phyloP scores from a whole-genome alignment of 1,140 invertebrate species.

The Drosophila eugracilis region DNA sequence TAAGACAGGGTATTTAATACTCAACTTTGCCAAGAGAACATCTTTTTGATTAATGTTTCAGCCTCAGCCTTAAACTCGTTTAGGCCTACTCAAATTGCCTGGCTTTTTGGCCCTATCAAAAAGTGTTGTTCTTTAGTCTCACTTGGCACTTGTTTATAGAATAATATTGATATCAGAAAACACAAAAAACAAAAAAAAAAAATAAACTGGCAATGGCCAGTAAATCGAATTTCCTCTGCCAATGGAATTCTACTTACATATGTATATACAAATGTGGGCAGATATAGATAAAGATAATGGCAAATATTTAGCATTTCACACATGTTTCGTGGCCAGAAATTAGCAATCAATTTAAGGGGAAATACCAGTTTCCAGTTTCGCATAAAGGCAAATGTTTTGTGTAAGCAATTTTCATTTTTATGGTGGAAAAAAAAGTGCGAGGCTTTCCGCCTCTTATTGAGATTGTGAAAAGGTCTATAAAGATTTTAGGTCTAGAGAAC shows the following conservation, averaged over 20 bases:
- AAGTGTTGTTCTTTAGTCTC: neutral
- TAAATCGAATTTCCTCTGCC: slow-evolving; percentile 17
- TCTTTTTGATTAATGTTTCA: slow-evolving; percentile 11
- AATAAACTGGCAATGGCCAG: slow-evolving; percentile 15
- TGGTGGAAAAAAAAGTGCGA: neutral
- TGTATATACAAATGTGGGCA: neutral
- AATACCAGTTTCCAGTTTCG: neutral
- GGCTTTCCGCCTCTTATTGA: neutral
- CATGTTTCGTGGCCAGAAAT: slow-evolving; percentile 2
- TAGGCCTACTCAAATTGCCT: slow-evolving; percentile 47
- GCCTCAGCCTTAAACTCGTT: slow-evolving; percentile 40
- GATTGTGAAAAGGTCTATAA: no score
- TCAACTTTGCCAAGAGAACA: neutral
- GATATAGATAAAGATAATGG: neutral
- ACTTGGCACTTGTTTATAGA: slow-evolving; percentile 2
- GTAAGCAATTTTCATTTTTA: neutral
- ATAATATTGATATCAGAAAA: neutral
- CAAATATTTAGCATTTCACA: slow-evolving; percentile 18
- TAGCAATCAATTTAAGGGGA: slow-evolving; percentile 7
- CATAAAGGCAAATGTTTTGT: neutral
- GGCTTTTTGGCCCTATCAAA: neutral
- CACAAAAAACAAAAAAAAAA: neutral
- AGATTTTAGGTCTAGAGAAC: no score
- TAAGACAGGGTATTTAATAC: neutral
- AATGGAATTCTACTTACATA: neutral